Evolutionary conservation across 2,797 vertebrate genomes (phyloP).

Genomic region (Enteromius argenteus): DNA sequence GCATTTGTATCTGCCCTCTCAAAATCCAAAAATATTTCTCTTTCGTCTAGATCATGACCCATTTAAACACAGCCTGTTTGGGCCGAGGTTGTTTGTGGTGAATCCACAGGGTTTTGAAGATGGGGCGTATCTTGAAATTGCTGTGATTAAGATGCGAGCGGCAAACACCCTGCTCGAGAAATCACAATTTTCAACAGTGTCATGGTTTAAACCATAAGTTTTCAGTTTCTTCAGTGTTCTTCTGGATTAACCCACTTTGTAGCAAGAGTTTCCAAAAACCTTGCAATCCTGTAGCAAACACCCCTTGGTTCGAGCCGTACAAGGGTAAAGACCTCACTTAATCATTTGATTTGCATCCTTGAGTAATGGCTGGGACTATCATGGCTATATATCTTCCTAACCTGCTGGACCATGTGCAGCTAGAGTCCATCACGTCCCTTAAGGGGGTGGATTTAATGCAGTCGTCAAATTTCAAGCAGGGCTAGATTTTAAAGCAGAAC

Average conservation of each 20-base stretch:
- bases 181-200: neutral
- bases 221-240: neutral
- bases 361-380: conserved; percentile 5
- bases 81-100: conserved; percentile 15
- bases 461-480: conserved; percentile 16
- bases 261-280: conserved; percentile 2
- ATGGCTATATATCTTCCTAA: conserved; percentile 23
- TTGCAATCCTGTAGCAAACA: conserved; percentile 13
- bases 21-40: conserved; percentile 23
- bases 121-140: conserved; percentile 6
- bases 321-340: conserved; percentile 10
- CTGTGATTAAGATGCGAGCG: neutral
- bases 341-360: conserved; percentile 29
- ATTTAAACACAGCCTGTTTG: conserved; percentile 11
- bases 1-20: conserved; percentile 13
- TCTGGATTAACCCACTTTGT: neutral
- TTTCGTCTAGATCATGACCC: conserved; percentile 38
- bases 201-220: neutral
- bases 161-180: neutral
- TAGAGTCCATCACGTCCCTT: neutral
- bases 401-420: conserved; percentile 14
- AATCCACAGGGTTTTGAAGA: conserved; percentile 11
- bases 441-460: conserved; percentile 17
- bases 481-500: conserved; percentile 23
- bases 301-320: neutral